Evolutionary conservation across 2,888 invertebrate genomes (phyloP).

Genomic region (Cheilosia pagana): DNA sequence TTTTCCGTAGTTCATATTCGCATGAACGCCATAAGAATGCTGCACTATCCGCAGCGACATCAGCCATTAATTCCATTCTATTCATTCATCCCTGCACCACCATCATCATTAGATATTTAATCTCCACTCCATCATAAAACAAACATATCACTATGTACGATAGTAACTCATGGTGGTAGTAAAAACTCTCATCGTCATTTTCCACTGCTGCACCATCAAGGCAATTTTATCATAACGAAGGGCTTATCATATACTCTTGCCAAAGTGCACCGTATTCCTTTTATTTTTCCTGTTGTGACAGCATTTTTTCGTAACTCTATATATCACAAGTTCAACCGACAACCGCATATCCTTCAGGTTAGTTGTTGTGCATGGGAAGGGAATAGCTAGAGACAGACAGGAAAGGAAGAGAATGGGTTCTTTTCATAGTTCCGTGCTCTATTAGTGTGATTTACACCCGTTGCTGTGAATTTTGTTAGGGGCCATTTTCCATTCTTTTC

Average conservation of each 20-base stretch:
- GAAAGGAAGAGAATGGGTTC: constrained; percentile 6
- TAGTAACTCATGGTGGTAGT: constrained; percentile 51
- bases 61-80: constrained; percentile 40
- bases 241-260: constrained; percentile 48
- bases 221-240: constrained; percentile 65
- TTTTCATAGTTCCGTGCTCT: constrained; percentile 30
- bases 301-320: constrained; percentile 51
- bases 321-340: constrained; percentile 58
- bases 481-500: constrained; percentile 50
- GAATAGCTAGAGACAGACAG: too few relatives aligned
- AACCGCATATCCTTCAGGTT: constrained; percentile 59
- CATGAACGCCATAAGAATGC: too few relatives aligned
- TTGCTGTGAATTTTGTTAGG: constrained; percentile 39
- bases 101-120: constrained; percentile 64
- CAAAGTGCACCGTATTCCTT: constrained; percentile 52
- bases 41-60: too few relatives aligned
- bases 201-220: constrained; percentile 54
- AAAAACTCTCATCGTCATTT: constrained; percentile 71
- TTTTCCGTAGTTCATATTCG: too few relatives aligned
- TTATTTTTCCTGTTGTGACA: constrained; percentile 67
- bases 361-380: background rate
- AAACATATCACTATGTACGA: constrained; percentile 47
- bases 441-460: constrained; percentile 52
- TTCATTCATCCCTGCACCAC: constrained; percentile 37
- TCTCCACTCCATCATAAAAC: constrained; percentile 64